A percentile compares a stretch with the other conserved stretches of the same genome.
These are phyloP conservation scores for Cyanistes caeruleus DNA, from an alignment of 2,113 vertebrate genomes.

Conservation along the genomic window DNA sequence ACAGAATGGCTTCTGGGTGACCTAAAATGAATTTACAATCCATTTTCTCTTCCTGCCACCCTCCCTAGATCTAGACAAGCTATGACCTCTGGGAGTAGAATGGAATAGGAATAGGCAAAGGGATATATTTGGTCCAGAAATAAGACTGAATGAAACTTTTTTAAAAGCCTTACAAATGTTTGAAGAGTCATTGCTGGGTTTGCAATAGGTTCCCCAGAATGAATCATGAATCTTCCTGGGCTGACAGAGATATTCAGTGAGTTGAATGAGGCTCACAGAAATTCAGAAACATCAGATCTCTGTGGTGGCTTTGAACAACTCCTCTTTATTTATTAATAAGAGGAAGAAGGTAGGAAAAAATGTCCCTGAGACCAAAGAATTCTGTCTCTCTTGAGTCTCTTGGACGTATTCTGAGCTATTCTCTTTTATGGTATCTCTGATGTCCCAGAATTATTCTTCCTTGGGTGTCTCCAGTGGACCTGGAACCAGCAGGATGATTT, in stretches of 20 bases:
- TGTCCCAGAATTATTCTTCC: conserved; percentile 34
- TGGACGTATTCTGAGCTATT: not conserved
- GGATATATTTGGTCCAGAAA: not conserved
- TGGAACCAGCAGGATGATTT: conserved; percentile 53
- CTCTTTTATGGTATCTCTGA: not conserved
- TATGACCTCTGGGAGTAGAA: not conserved
- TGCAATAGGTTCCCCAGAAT: conserved; percentile 13
- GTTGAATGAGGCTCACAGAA: conserved; percentile 17
- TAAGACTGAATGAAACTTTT: conserved; percentile 1
- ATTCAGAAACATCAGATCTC: conserved; percentile 18
- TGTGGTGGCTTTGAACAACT: conserved; percentile 21
- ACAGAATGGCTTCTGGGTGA: not conserved
- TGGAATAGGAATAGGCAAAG: not conserved
- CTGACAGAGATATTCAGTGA: conserved; percentile 1
- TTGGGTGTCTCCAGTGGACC: not conserved
- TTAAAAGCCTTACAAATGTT: not conserved
- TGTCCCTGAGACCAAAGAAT: conserved; percentile 28
- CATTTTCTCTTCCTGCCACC: not conserved
- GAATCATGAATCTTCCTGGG: conserved; percentile 1
- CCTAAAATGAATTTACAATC: not conserved
- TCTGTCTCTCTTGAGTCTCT: not conserved
- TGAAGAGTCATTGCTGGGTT: not conserved
- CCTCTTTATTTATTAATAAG: conserved; percentile 49
- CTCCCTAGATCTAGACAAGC: not conserved
- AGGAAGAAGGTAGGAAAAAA: conserved; percentile 27